These are phyloP conservation scores for Amphiprion ocellaris DNA, from an alignment of 2,113 vertebrate genomes.

Conservation along the genomic window DNA sequence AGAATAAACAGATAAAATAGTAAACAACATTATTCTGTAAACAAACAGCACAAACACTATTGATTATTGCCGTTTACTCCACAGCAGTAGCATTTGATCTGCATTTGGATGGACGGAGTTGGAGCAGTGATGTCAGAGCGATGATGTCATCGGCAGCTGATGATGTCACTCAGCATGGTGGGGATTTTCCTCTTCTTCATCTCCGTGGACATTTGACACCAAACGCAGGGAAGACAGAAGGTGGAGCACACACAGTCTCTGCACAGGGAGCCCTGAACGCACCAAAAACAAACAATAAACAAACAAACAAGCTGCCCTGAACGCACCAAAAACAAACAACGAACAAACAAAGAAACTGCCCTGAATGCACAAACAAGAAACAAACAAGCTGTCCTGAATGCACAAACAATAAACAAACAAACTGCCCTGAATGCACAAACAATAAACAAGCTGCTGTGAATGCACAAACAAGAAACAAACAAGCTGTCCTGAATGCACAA, in stretches of 20 bases:
- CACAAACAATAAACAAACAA: neutral
- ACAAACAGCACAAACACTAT: too few relatives aligned
- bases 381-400: too few relatives aligned
- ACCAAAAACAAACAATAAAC: neutral
- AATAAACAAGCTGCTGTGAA: too few relatives aligned
- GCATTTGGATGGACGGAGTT: neutral
- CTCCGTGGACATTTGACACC: slow-evolving; percentile 72
- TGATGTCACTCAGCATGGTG: slow-evolving; percentile 47
- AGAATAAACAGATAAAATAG: too few relatives aligned
- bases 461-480: too few relatives aligned
- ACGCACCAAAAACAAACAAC: neutral
- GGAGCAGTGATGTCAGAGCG: neutral
- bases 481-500: too few relatives aligned
- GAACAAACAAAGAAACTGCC: neutral
- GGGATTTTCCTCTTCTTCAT: slow-evolving; percentile 41
- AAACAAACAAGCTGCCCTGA: slow-evolving; percentile 40
- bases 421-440: too few relatives aligned
- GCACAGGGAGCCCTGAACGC: slow-evolving; percentile 58
- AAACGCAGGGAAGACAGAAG: slow-evolving; percentile 57
- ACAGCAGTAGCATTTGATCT: neutral
- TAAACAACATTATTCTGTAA: too few relatives aligned
- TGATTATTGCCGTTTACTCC: neutral
- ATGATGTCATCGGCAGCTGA: slow-evolving; percentile 22
- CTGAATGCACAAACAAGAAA: too few relatives aligned
- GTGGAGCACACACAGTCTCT: slow-evolving; percentile 56